These are phyloP conservation scores for Palaemon carinicauda DNA, from an alignment of 1,140 invertebrate genomes.

Conservation along the genomic window DNA sequence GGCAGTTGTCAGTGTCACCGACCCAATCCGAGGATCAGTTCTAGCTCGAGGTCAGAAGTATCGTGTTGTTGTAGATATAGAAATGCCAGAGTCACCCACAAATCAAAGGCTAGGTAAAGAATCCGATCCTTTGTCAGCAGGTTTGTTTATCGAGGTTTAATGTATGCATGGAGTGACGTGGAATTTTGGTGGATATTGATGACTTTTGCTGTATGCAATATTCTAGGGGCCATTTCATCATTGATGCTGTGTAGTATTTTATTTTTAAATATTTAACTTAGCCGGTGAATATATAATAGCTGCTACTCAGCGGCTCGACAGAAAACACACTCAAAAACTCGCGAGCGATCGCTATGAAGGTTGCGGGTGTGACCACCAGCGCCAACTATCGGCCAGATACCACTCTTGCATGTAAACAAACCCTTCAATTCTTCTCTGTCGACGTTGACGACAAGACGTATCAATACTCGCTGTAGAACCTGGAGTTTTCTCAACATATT, in stretches of 20 bases:
- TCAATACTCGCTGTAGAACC: too few relatives aligned
- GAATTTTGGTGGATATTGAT: not conserved
- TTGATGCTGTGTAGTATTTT: not conserved
- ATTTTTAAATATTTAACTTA: too few relatives aligned
- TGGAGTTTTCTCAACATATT: too few relatives aligned
- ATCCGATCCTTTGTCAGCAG: not conserved
- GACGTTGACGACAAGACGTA: too few relatives aligned
- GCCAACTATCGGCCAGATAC: too few relatives aligned
- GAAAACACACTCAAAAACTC: too few relatives aligned
- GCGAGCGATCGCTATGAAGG: too few relatives aligned
- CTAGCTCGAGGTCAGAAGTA: constrained; percentile 38
- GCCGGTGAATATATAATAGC: too few relatives aligned
- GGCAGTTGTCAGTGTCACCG: constrained; percentile 5
- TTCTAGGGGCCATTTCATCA: not conserved
- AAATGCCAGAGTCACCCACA: constrained; percentile 38
- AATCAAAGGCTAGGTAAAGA: constrained; percentile 49
- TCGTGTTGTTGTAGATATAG: constrained; percentile 42
- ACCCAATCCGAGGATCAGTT: constrained; percentile 23
- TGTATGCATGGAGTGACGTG: not conserved
- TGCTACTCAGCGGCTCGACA: too few relatives aligned
- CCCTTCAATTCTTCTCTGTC: too few relatives aligned
- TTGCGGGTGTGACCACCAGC: too few relatives aligned
- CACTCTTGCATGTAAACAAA: too few relatives aligned
- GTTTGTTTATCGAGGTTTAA: not conserved
- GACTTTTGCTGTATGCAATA: not conserved